Evolutionary conservation across 2,888 invertebrate genomes (phyloP).

Genomic region (Cantharis flavilabris): DNA sequence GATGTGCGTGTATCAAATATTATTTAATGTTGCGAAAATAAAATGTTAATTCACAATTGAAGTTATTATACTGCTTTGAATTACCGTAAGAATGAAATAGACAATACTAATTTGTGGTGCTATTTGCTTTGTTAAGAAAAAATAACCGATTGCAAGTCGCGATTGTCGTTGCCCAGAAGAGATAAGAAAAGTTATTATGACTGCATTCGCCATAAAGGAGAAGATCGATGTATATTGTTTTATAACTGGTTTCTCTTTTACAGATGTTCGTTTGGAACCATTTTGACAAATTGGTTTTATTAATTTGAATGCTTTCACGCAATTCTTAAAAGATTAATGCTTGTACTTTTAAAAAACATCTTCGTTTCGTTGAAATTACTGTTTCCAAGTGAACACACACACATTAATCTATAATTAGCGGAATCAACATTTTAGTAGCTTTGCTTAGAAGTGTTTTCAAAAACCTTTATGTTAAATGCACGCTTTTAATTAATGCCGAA

Average conservation of each 20-base stretch:
- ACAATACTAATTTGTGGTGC: constrained; percentile 2
- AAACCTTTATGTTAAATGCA: not conserved
- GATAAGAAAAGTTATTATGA: not conserved
- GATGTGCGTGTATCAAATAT: constrained; percentile 7
- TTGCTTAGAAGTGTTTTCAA: not conserved
- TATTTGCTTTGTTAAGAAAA: not conserved
- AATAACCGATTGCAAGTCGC: not conserved
- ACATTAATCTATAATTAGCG: too few species aligned
- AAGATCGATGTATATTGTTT: constrained; percentile 1
- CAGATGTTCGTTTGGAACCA: not conserved
- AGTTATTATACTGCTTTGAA: constrained; percentile 1
- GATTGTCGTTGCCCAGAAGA: not conserved
- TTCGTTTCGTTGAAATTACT: too few species aligned
- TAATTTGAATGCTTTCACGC: not conserved
- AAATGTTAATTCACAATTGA: constrained; percentile 16
- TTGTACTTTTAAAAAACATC: too few species aligned
- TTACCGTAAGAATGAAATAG: constrained; percentile 16
- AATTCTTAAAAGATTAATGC: not conserved
- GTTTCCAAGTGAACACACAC: too few species aligned
- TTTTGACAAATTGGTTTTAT: constrained; percentile 1
- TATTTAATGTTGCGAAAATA: constrained; percentile 20
- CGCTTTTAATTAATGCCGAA: not conserved
- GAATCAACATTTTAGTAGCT: too few species aligned
- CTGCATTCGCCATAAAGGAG: not conserved
- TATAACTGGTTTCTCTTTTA: not conserved